phyloP scores from a whole-genome alignment of 2,797 vertebrate species.

The Myoxocephalus aenaeus region DNA sequence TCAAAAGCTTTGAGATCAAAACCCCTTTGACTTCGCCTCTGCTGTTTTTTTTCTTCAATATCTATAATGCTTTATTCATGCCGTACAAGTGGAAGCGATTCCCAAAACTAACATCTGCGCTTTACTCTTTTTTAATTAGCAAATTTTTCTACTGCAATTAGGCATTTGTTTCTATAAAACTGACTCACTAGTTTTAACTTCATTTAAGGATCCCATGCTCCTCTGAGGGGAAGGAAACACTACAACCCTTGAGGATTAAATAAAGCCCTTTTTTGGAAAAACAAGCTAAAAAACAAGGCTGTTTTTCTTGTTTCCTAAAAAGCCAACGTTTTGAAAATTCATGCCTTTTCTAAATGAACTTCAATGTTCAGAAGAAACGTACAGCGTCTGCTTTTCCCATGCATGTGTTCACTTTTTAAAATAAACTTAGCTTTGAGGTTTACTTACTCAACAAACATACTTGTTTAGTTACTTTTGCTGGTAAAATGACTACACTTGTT shows the following conservation, averaged over 20 bases:
- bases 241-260: not conserved
- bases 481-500: too few species aligned
- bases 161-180: constrained; percentile 7
- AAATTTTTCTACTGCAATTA: constrained; percentile 10
- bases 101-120: not conserved
- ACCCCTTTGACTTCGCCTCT: not conserved
- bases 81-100: not conserved
- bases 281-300: constrained; percentile 20
- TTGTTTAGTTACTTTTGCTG: too few species aligned
- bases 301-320: constrained; percentile 37
- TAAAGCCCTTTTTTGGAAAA: constrained; percentile 13
- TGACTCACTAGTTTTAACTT: not conserved
- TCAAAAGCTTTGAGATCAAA: not conserved
- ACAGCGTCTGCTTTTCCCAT: too few species aligned
- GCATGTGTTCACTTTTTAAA: too few species aligned
- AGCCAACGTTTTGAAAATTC: constrained; percentile 61
- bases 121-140: constrained; percentile 15
- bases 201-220: constrained; percentile 4
- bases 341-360: not conserved
- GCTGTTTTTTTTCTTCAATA: not conserved
- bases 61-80: not conserved
- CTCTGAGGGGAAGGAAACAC: not conserved
- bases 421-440: too few species aligned
- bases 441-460: too few species aligned
- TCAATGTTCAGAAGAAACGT: not conserved